Percentiles rank a stretch among this genome's conserved stretches.
These are phyloP conservation scores for Coronaproctus castanopsis DNA, from an alignment of 2,888 invertebrate species.

Conservation along the genomic window DNA sequence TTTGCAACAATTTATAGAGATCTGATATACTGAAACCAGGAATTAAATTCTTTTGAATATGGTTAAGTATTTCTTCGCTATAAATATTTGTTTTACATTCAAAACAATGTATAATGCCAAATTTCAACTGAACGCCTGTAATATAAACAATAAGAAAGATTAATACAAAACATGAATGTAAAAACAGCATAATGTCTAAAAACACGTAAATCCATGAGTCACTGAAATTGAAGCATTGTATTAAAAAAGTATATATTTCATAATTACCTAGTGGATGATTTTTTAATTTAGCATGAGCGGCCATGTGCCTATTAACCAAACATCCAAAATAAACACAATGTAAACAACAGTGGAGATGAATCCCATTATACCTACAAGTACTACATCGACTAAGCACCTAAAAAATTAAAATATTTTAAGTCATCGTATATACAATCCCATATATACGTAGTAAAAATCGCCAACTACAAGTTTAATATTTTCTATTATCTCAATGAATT, in stretches of 20 bases:
- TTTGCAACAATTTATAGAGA: slow-evolving; percentile 7
- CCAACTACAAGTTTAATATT: too few relatives aligned
- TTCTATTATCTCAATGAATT: too few relatives aligned
- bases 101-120: slow-evolving; percentile 75
- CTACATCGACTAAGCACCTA: slow-evolving; percentile 35
- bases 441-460: too few relatives aligned
- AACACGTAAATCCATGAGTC: too few relatives aligned
- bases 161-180: neutral
- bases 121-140: slow-evolving; percentile 60
- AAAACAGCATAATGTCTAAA: too few relatives aligned
- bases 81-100: slow-evolving; percentile 73
- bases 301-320: slow-evolving; percentile 47
- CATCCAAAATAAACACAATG: slow-evolving; percentile 91
- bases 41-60: slow-evolving; percentile 25
- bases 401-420: neutral
- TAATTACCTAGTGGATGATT: slow-evolving; percentile 50
- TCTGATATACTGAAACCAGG: slow-evolving; percentile 19
- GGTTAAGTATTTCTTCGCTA: slow-evolving; percentile 30
- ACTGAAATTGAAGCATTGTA: too few relatives aligned
- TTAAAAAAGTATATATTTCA: neutral
- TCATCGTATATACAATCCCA: neutral
- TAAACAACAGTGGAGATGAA: slow-evolving; percentile 63
- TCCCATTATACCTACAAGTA: slow-evolving; percentile 53
- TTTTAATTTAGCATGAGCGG: slow-evolving; percentile 59
- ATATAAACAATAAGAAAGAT: slow-evolving; percentile 10